Percentiles rank a stretch among this genome's conserved stretches.
Evolutionary conservation across 2,113 vertebrate genomes (phyloP).

Genomic region (Mystacornis crossleyi): DNA sequence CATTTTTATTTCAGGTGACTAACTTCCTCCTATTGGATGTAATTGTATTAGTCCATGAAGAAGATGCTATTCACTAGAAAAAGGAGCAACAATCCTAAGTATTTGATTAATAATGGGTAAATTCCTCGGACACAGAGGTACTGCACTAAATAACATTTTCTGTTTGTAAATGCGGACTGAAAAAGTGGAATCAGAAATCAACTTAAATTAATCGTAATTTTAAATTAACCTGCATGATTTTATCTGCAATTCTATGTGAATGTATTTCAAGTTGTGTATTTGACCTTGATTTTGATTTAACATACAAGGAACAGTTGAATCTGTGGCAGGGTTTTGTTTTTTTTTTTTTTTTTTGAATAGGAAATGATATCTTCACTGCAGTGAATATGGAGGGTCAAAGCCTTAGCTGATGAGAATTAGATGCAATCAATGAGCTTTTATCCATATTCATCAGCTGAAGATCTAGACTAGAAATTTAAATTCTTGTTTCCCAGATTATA

Average conservation of each 20-base stretch:
- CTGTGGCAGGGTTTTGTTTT: not conserved
- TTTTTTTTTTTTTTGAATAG: not conserved
- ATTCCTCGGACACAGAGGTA: not conserved
- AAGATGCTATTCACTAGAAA: not conserved
- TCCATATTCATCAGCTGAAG: conserved; percentile 51
- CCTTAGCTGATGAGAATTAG: conserved; percentile 46
- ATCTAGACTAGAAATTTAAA: conserved; percentile 53
- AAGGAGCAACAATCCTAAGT: not conserved
- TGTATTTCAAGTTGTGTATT: not conserved
- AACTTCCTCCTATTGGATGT: not conserved
- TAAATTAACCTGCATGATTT: not conserved
- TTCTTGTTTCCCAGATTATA: conserved; percentile 50
- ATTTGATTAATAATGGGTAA: not conserved
- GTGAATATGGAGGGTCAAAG: conserved; percentile 18
- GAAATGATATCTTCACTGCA: not conserved
- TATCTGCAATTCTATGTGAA: not conserved
- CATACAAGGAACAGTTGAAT: not conserved
- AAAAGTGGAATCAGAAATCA: not conserved
- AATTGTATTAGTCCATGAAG: not conserved
- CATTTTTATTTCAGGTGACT: not conserved
- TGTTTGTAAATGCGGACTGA: not conserved
- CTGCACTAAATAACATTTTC: not conserved
- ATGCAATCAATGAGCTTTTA: conserved; percentile 56
- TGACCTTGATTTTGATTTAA: conserved; percentile 41
- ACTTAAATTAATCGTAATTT: not conserved